Evolutionary conservation across 2,888 invertebrate genomes (phyloP).

Genomic region (Acronicta leporina): DNA sequence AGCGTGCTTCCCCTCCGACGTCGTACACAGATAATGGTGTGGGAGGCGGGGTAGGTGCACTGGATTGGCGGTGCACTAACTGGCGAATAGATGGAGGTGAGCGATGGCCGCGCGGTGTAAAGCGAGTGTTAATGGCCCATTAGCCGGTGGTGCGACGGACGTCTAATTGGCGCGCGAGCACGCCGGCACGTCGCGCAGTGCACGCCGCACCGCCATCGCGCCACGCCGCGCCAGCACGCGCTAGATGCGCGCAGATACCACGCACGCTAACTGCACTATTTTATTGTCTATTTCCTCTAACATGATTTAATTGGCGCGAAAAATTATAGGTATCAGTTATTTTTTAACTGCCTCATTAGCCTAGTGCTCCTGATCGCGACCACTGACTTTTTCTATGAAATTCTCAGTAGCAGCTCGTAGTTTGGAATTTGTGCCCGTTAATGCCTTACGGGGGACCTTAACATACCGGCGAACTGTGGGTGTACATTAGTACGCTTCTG

Average conservation of each 20-base stretch:
- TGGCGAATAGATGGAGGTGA: constrained; percentile 73
- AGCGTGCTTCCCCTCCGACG: constrained; percentile 55
- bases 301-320: constrained; percentile 28
- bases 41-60: constrained; percentile 49
- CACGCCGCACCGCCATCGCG: constrained; percentile 52
- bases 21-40: constrained; percentile 45
- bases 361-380: too few relatives aligned
- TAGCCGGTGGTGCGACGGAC: constrained; percentile 73
- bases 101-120: constrained; percentile 74
- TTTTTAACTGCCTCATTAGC: too few relatives aligned
- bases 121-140: constrained; percentile 86
- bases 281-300: constrained; percentile 58
- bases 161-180: constrained; percentile 79
- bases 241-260: constrained; percentile 74
- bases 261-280: constrained; percentile 76
- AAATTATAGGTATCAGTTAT: too few relatives aligned
- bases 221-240: constrained; percentile 60
- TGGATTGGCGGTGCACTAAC: constrained; percentile 57
- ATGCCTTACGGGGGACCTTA: too few relatives aligned
- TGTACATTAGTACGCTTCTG: too few relatives aligned
- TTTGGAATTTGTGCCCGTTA: too few relatives aligned
- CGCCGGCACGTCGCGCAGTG: constrained; percentile 63
- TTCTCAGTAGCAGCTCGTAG: too few relatives aligned
- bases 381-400: too few relatives aligned
- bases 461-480: too few relatives aligned